These are phyloP conservation scores for Cataglyphis rosenhaueri DNA, from an alignment of 2,888 invertebrate species.

Conservation along the genomic window DNA sequence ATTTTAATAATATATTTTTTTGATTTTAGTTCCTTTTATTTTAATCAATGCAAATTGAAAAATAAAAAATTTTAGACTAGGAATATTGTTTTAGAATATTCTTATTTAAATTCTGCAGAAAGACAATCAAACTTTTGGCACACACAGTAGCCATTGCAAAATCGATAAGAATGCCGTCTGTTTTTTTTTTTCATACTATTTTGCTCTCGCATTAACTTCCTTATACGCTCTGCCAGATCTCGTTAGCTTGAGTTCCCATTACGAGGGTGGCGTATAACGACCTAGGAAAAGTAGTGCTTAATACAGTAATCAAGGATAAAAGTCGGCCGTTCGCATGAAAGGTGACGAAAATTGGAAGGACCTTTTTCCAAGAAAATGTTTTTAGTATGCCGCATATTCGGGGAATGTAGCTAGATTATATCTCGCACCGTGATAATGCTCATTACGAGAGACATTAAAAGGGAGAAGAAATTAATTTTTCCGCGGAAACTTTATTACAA, in stretches of 20 bases:
- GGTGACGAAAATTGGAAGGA: slow-evolving; percentile 45
- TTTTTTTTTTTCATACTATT: slow-evolving; percentile 25
- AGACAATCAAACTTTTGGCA: slow-evolving; percentile 12
- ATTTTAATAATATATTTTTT: neutral
- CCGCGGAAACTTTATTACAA: neutral
- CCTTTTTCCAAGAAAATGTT: slow-evolving; percentile 4
- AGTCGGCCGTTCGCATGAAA: slow-evolving; percentile 35
- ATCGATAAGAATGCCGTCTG: slow-evolving; percentile 43
- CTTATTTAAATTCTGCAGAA: neutral
- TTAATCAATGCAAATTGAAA: neutral
- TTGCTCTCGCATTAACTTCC: slow-evolving; percentile 55
- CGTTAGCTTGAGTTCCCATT: slow-evolving; percentile 57
- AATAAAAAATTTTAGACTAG: neutral
- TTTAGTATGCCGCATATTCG: slow-evolving; percentile 9
- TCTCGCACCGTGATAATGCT: neutral
- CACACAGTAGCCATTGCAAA: slow-evolving; percentile 10
- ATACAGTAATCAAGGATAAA: slow-evolving; percentile 41
- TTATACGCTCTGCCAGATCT: slow-evolving; percentile 43
- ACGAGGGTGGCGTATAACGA: slow-evolving; percentile 43
- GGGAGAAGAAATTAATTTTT: slow-evolving; percentile 6
- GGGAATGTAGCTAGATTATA: neutral
- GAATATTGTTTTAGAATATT: slow-evolving; percentile 6
- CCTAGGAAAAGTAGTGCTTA: slow-evolving; percentile 43
- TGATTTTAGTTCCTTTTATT: neutral
- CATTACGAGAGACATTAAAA: neutral